Percentiles rank a stretch among this genome's conserved stretches.
phyloP scores from a whole-genome alignment of 2,113 vertebrate genomes.

The Brachionichthys hirsutus region DNA sequence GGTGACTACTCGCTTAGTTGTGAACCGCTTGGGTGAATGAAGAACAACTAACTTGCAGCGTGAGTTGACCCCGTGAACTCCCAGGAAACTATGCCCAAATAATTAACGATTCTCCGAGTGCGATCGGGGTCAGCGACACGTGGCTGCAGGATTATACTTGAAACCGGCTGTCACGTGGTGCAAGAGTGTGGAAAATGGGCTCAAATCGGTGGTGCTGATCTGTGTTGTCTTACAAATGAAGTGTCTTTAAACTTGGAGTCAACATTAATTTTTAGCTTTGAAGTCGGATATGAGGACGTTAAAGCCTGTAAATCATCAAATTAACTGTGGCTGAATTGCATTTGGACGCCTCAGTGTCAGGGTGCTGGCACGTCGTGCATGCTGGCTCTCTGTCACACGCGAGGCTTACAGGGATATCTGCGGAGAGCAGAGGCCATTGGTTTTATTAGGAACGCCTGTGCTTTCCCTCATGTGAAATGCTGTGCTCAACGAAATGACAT shows the following conservation, averaged over 20 bases:
- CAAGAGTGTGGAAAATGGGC: not conserved
- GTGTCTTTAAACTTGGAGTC: not conserved
- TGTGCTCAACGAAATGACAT: too few species aligned
- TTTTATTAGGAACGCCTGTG: not conserved
- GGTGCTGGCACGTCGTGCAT: not conserved
- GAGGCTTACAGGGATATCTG: not conserved
- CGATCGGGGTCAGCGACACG: conserved; percentile 30
- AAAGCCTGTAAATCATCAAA: not conserved
- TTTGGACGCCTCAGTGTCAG: not conserved
- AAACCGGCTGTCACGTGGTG: conserved; percentile 11
- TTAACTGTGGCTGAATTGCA: not conserved
- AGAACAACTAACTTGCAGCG: conserved; percentile 63
- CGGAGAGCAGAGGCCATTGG: not conserved
- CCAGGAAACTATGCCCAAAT: conserved; percentile 38
- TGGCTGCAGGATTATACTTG: conserved; percentile 4
- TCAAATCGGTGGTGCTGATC: not conserved
- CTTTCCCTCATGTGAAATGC: not conserved
- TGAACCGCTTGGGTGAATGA: conserved; percentile 56
- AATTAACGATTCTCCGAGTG: conserved; percentile 38
- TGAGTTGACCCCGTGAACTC: conserved; percentile 47
- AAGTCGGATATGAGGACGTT: not conserved
- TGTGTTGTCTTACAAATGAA: not conserved
- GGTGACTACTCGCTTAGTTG: conserved; percentile 28
- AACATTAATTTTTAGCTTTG: not conserved
- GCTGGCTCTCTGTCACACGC: not conserved